Evolutionary conservation across 1,140 invertebrate genomes (phyloP).

Genomic region (Hypsibius dujardini): DNA sequence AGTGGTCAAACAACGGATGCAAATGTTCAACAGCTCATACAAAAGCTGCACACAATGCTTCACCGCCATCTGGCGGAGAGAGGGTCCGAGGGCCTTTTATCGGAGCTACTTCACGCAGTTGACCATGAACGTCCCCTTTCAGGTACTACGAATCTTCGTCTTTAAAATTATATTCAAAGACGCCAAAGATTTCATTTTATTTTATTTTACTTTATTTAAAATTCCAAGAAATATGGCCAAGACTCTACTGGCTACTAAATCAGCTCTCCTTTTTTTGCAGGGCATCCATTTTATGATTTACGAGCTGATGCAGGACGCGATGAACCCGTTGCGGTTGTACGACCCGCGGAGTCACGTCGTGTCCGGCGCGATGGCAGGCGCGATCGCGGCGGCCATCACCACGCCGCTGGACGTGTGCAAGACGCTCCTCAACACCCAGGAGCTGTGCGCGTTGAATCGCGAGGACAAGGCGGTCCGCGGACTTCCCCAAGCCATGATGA

Average conservation of each 20-base stretch:
- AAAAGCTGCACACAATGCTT: conserved; percentile 61
- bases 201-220: too few species aligned
- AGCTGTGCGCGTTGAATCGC: conserved; percentile 41
- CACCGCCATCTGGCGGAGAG: conserved; percentile 51
- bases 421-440: conserved; percentile 86
- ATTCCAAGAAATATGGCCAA: too few species aligned
- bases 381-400: conserved; percentile 74
- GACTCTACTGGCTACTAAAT: too few species aligned
- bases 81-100: conserved; percentile 86
- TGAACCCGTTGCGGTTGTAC: conserved; percentile 66
- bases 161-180: too few species aligned
- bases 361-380: conserved; percentile 75
- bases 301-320: conserved; percentile 63
- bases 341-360: conserved; percentile 70
- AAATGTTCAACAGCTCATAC: conserved; percentile 92
- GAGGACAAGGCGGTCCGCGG: conserved; percentile 38
- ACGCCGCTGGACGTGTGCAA: conserved; percentile 98
- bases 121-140: conserved; percentile 94
- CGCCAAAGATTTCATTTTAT: too few species aligned
- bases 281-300: conserved; percentile 81
- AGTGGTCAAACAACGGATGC: conserved; percentile 95
- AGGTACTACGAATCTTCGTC: conserved; percentile 43
- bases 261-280: too few species aligned
- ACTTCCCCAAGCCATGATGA: conserved; percentile 49
- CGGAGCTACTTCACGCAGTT: conserved; percentile 87